Percentiles rank a stretch among this genome's conserved stretches.
These are phyloP conservation scores for Aphelenchoides besseyi DNA, from an alignment of 1,140 invertebrate genomes.

Conservation along the genomic window DNA sequence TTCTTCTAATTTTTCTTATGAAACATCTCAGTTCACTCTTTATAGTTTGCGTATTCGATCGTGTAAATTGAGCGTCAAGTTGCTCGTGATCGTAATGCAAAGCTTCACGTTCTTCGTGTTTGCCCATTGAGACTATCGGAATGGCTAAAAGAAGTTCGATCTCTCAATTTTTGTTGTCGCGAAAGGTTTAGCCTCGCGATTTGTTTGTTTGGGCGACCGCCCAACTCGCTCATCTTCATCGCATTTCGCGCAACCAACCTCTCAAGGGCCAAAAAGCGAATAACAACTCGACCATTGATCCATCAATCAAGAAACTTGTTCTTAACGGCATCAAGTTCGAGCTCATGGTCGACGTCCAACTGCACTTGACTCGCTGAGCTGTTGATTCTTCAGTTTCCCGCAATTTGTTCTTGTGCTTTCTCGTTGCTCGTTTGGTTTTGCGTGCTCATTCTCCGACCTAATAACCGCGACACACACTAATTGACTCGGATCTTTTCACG, in stretches of 20 bases:
- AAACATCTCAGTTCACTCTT: too few species aligned
- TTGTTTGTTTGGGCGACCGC: neutral
- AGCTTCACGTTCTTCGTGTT: conserved; percentile 2
- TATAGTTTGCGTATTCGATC: too few species aligned
- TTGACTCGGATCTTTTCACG: neutral
- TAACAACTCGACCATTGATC: neutral
- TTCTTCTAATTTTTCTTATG: too few species aligned
- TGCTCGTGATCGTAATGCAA: neutral
- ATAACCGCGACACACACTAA: neutral
- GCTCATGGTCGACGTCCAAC: too few species aligned
- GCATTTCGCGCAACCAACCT: neutral
- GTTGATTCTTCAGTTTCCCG: too few species aligned
- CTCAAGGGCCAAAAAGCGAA: neutral
- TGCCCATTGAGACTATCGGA: too few species aligned
- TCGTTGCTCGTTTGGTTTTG: too few species aligned
- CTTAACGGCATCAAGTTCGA: too few species aligned
- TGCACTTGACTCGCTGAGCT: too few species aligned
- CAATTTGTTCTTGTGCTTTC: too few species aligned
- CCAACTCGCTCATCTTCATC: neutral
- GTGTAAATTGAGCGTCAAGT: too few species aligned
- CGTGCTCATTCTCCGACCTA: neutral
- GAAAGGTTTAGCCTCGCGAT: neutral
- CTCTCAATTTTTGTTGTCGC: neutral
- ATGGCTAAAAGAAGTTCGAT: neutral
- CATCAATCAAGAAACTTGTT: too few species aligned